A percentile compares a stretch with the other conserved stretches of the same genome.
These are phyloP conservation scores for Myiagra hebetior DNA, from an alignment of 2,113 vertebrate genomes.

Conservation along the genomic window DNA sequence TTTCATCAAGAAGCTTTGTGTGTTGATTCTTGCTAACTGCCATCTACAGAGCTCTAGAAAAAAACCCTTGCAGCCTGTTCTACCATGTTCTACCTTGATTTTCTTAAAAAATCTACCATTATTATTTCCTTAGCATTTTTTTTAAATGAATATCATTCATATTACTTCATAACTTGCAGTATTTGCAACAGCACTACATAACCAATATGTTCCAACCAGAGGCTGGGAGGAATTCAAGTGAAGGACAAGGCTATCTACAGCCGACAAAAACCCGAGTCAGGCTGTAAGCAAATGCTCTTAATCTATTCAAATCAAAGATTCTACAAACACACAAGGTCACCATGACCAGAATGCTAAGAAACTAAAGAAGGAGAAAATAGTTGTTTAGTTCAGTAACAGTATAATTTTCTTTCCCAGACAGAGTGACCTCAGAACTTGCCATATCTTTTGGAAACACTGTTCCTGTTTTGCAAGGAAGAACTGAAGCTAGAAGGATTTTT, in stretches of 20 bases:
- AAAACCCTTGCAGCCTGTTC: background rate
- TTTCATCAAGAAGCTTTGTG: background rate
- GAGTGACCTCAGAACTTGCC: background rate
- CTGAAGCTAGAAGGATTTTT: background rate
- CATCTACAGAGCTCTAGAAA: background rate
- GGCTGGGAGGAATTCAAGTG: background rate
- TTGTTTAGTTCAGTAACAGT: background rate
- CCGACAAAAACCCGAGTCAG: background rate
- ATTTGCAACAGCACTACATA: background rate
- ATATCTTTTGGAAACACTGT: background rate
- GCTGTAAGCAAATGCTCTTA: background rate
- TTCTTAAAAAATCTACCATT: background rate
- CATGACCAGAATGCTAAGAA: background rate
- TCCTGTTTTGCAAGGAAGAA: background rate
- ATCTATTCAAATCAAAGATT: background rate
- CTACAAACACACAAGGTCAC: slow-evolving; percentile 1
- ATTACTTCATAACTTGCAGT: background rate
- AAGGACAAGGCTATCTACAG: background rate
- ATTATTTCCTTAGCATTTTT: background rate
- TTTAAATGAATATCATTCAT: background rate
- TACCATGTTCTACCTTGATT: background rate
- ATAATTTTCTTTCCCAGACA: background rate
- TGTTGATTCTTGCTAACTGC: background rate
- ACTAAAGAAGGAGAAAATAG: background rate
- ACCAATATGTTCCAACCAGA: background rate